phyloP scores from a whole-genome alignment of 2,888 invertebrate species.

The Nymphalis c-album region DNA sequence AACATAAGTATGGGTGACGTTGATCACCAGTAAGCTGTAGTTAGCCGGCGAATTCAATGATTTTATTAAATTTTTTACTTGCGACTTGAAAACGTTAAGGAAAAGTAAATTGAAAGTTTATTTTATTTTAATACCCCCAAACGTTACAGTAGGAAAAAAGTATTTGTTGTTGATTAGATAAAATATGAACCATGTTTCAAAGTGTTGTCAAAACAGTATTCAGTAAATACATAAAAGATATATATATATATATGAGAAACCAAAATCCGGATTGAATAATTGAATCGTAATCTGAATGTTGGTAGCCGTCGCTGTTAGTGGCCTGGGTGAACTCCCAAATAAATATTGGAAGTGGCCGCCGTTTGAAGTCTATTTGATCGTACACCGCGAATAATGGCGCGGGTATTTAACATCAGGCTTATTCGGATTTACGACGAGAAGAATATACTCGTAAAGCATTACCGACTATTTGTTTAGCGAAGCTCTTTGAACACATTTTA shows the following conservation, averaged over 20 bases:
- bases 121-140: no score
- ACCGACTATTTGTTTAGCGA: neutral
- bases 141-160: no score
- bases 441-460: neutral
- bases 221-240: constrained; percentile 2
- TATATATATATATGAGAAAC: neutral
- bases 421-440: constrained; percentile 4
- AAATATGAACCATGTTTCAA: neutral
- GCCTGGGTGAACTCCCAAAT: constrained; percentile 48
- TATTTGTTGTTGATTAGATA: no score
- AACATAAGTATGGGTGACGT: no score
- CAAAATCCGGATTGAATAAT: constrained; percentile 30
- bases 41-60: no score
- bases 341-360: constrained; percentile 62
- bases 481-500: neutral
- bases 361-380: constrained; percentile 66
- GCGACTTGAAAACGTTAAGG: no score
- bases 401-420: constrained; percentile 13
- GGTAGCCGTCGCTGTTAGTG: constrained; percentile 20
- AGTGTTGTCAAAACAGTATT: neutral
- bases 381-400: constrained; percentile 50
- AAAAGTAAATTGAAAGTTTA: no score
- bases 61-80: no score
- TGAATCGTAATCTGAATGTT: constrained; percentile 28
- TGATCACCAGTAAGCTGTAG: no score